A percentile compares a stretch with the other conserved stretches of the same genome.
phyloP scores from a whole-genome alignment of 2,113 vertebrate species.

The Spilogale gracilis region DNA sequence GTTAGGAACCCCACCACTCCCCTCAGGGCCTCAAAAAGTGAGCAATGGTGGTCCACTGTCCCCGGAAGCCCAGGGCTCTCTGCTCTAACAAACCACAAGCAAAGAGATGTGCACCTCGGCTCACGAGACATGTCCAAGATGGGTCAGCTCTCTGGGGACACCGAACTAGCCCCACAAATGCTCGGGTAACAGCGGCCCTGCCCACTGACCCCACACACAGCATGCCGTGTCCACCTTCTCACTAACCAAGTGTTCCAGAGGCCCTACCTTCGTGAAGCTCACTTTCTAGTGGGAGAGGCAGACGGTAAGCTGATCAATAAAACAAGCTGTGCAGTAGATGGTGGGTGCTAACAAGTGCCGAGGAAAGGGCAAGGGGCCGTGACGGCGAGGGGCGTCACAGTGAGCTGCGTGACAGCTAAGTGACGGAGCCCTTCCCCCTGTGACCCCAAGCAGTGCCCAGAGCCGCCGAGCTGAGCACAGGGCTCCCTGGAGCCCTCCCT shows the following conservation, averaged over 20 bases:
- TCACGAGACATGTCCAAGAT: not conserved
- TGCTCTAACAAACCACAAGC: not conserved
- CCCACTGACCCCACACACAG: not conserved
- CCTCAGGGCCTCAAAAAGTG: not conserved
- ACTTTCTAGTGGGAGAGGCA: not conserved
- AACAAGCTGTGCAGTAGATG: rapidly evolving
- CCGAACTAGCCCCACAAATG: not conserved
- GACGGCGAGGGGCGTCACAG: not conserved
- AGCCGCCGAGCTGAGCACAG: not conserved
- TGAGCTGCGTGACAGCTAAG: rapidly evolving
- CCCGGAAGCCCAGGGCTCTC: not conserved
- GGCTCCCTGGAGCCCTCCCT: not conserved
- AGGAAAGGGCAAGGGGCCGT: not conserved
- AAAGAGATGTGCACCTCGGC: not conserved
- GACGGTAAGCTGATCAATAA: not conserved
- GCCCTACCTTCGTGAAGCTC: not conserved
- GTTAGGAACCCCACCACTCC: not conserved
- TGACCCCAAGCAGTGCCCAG: not conserved
- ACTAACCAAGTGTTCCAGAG: not conserved
- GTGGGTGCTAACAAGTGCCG: not conserved
- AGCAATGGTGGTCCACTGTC: not conserved
- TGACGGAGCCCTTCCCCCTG: not conserved
- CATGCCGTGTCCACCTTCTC: not conserved
- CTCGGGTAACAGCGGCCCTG: not conserved
- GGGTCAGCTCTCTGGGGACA: not conserved